Evolutionary conservation across 1,140 invertebrate genomes (phyloP), one percentile per base, ranked within the genome.

Genomic region (Teleogryllus occipitalis): DNA sequence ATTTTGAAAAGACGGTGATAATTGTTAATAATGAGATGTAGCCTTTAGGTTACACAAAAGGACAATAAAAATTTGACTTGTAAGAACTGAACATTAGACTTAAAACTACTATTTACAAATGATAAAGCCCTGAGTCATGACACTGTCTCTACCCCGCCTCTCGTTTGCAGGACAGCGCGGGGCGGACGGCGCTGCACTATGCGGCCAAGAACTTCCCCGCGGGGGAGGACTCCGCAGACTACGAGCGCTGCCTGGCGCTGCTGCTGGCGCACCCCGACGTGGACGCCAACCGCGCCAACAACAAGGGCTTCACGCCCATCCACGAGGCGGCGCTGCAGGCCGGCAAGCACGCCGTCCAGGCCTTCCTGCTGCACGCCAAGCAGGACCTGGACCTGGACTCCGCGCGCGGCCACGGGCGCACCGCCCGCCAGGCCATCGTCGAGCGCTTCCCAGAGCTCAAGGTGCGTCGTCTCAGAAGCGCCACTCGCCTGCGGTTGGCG

Each of bases 191-290:
- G 14, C 65, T 72, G 65, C 65, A 72, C n/a, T n/a, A 72, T 72
- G 65, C 6, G 1, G 65, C n/a, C 65, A 72, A 72, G n/a, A n/a
- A 6, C 14, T 72, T 72, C n/a, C 14, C 14, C 1, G 6, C 14
- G n/a, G 65, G 65, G 14, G 65, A 72, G n/a, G 65, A n/a, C 0
- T 22, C 46, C 46, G 12, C 74, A 2, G 46, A 46, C 22, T 75
- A 75, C 21, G 74, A 75, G 46, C 74, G 74, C 7, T 75, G 74
- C n/a, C 27, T 75, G 27, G 74, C 74, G 21, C 21, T 75, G 22
- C 74, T 75, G 74, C 27, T 75, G 74, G n/a, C 74, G 22, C 21
- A 46, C n/a, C 46, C 74, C 27, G n/a, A 27, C n/a, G 46, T 75
- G 21, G 74, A 75, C 15, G 74, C 46, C 22, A 75, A 75, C 74